Evolutionary conservation across 1,140 invertebrate genomes (phyloP).

Genomic region (Pogonus chalceus): DNA sequence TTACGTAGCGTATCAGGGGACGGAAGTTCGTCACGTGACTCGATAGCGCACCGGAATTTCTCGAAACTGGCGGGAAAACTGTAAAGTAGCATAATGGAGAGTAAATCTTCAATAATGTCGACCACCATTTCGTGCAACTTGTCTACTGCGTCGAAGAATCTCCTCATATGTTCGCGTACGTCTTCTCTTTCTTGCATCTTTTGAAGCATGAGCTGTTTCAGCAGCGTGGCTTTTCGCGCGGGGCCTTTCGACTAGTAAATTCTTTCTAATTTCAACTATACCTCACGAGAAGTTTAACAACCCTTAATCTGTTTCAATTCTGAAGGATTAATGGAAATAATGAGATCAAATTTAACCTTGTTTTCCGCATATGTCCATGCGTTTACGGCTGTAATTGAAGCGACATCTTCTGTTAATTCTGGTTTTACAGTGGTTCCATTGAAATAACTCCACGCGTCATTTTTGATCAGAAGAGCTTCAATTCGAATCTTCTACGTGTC

Average conservation of each 20-base stretch:
- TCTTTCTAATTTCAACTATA: conserved; percentile 20
- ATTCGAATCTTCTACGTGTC: conserved; percentile 23
- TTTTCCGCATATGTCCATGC: background rate
- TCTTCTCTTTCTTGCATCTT: conserved; percentile 20
- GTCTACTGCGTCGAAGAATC: conserved; percentile 23
- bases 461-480: conserved; percentile 20
- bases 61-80: conserved; percentile 20
- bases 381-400: background rate
- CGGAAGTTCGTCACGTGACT: conserved; percentile 17
- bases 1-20: conserved; percentile 21
- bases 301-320: conserved; percentile 16
- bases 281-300: conserved; percentile 16
- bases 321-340: conserved; percentile 15
- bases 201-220: conserved; percentile 15
- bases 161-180: conserved; percentile 20
- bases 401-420: background rate
- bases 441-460: conserved; percentile 19
- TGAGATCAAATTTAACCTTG: conserved; percentile 13
- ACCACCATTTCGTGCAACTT: conserved; percentile 22
- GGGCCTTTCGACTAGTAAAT: conserved; percentile 20
- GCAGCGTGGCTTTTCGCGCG: too few species aligned
- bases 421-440: conserved; percentile 13
- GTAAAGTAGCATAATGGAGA: conserved; percentile 24
- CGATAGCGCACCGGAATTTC: conserved; percentile 18
- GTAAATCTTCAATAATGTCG: conserved; percentile 18